phyloP scores from a whole-genome alignment of 2,113 vertebrate genomes.

The Ciconia maguari region DNA sequence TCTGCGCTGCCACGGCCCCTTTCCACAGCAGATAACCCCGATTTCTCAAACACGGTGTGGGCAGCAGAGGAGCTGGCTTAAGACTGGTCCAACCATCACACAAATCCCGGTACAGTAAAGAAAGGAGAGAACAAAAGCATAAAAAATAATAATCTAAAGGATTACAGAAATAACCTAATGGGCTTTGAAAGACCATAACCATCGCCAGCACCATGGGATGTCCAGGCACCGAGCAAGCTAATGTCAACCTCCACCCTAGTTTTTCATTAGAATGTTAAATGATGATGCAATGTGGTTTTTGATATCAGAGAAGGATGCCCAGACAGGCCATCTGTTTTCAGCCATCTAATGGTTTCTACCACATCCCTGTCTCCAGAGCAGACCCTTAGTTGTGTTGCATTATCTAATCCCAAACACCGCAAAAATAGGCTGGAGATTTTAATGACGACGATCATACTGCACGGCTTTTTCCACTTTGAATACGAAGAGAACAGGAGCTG shows the following conservation, averaged over 20 bases:
- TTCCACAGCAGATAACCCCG: not conserved
- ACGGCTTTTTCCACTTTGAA: not conserved
- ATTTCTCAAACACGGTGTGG: fast-evolving
- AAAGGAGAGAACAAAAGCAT: not conserved
- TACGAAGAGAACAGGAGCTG: not conserved
- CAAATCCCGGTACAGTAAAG: not conserved
- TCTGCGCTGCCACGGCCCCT: not conserved
- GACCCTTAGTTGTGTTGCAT: not conserved
- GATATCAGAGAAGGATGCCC: not conserved
- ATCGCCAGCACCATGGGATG: not conserved
- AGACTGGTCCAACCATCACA: not conserved
- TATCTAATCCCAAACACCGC: not conserved
- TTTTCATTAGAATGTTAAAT: not conserved
- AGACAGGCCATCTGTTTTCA: not conserved
- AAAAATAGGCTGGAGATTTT: not conserved
- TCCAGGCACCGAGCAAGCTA: not conserved
- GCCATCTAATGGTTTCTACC: not conserved
- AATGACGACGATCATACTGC: not conserved
- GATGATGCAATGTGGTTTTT: not conserved
- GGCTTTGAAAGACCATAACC: not conserved
- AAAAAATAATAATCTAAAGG: not conserved
- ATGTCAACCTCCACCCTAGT: not conserved
- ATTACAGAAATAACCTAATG: not conserved
- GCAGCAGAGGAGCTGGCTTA: not conserved
- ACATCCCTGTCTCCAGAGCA: not conserved